Conservation (phyloP, 1,140 invertebrate species). For the Drosophila dunni region DNA sequence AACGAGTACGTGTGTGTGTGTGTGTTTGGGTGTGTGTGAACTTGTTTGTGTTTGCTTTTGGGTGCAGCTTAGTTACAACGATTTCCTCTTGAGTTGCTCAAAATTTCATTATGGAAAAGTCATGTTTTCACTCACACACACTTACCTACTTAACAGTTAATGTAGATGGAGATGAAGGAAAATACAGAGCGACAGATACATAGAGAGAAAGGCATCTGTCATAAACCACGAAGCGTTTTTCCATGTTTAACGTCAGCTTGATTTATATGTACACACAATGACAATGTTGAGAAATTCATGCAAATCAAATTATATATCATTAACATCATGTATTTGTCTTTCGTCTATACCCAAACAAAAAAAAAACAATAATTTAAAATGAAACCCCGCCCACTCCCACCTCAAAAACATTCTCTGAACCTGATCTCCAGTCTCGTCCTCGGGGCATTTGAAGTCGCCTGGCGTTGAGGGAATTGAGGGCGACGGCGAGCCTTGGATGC, state of each 20-base stretch:
- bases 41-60: constrained; percentile 20
- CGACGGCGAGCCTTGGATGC: constrained; percentile 74
- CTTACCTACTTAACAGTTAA: background rate
- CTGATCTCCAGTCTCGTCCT: constrained; percentile 40
- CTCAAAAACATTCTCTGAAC: background rate
- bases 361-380: background rate
- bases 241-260: constrained; percentile 58
- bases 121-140: constrained; percentile 23
- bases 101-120: constrained; percentile 42
- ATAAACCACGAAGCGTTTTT: constrained; percentile 68
- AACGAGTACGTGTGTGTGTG: no score
- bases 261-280: constrained; percentile 16
- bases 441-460: constrained; percentile 67
- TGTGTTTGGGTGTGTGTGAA: background rate
- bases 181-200: constrained; percentile 41
- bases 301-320: constrained; percentile 58
- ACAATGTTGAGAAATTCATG: constrained; percentile 16
- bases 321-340: constrained; percentile 75
- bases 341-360: constrained; percentile 25
- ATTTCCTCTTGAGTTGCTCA: constrained; percentile 32
- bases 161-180: constrained; percentile 8
- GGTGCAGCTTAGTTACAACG: constrained; percentile 42
- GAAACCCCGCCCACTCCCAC: background rate
- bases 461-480: constrained; percentile 38
- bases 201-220: constrained; percentile 43